phyloP scores from a whole-genome alignment of 2,113 vertebrate genomes.

The Siniperca chuatsi region DNA sequence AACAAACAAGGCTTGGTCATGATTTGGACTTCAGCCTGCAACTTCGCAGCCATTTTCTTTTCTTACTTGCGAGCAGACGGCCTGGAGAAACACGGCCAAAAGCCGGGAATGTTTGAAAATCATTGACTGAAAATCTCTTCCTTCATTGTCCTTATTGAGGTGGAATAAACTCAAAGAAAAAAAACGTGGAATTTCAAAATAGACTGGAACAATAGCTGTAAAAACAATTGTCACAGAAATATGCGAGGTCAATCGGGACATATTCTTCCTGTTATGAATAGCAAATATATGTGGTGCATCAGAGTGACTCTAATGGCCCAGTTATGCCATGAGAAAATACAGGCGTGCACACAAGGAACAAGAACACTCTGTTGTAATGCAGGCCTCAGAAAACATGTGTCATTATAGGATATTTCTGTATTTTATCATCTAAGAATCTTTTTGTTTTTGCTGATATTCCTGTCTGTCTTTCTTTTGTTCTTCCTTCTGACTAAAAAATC shows the following conservation, averaged over 20 bases:
- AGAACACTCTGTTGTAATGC: constrained; percentile 12
- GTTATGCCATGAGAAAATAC: constrained; percentile 73
- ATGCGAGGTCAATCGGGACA: constrained; percentile 54
- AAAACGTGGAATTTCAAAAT: constrained; percentile 70
- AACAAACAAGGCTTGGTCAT: background rate
- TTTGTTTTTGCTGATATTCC: background rate
- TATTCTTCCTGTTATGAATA: constrained; percentile 78
- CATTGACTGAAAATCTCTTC: constrained; percentile 42
- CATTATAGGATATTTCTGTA: background rate
- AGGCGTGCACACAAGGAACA: constrained; percentile 14
- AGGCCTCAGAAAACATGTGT: background rate
- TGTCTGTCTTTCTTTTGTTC: background rate
- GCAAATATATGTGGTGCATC: constrained; percentile 74
- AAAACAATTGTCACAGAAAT: constrained; percentile 78
- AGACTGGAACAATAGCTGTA: constrained; percentile 70
- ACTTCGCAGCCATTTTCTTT: background rate
- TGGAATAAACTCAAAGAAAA: constrained; percentile 63
- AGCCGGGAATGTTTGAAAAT: constrained; percentile 55
- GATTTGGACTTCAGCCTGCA: background rate
- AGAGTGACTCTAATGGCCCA: constrained; percentile 71
- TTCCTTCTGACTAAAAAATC: background rate
- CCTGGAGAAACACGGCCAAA: constrained; percentile 15
- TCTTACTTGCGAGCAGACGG: background rate
- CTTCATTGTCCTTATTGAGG: constrained; percentile 56
- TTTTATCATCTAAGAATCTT: background rate